A percentile compares a stretch with the other conserved stretches of the same genome.
Conservation (phyloP, 2,113 vertebrate genomes). For the Hyperoodon ampullatus region DNA sequence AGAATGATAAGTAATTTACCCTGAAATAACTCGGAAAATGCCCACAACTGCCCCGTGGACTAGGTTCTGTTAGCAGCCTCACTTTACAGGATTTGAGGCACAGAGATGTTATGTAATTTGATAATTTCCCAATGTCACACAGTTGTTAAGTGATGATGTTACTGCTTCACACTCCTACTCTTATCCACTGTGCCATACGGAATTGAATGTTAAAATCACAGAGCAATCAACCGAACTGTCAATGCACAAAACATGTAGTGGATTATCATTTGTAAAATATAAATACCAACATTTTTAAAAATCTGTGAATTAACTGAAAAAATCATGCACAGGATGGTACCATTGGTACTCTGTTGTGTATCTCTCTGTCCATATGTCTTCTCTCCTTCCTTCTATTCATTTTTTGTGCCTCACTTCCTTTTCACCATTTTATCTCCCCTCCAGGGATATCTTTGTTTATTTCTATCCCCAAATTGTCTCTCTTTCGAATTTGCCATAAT, state of each 20-base stretch:
- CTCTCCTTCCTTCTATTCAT: neutral
- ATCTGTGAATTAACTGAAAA: neutral
- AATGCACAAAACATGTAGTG: neutral
- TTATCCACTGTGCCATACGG: neutral
- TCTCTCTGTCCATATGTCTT: neutral
- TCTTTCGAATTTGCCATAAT: neutral
- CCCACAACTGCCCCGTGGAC: neutral
- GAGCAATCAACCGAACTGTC: neutral
- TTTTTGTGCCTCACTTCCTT: neutral
- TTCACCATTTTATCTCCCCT: neutral
- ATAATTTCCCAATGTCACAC: neutral
- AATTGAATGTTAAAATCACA: neutral
- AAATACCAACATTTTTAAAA: neutral
- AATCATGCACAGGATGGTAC: neutral
- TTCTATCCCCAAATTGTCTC: neutral
- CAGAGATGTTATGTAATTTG: neutral
- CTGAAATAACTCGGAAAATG: neutral
- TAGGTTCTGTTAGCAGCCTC: neutral
- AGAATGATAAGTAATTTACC: neutral
- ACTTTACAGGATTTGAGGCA: neutral
- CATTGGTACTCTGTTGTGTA: neutral
- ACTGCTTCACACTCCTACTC: neutral
- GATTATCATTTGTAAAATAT: neutral
- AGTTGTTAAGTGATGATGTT: neutral
- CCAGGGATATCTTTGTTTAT: neutral